Evolutionary conservation across 2,888 invertebrate species (phyloP).

Genomic region (Cheilosia impressa): DNA sequence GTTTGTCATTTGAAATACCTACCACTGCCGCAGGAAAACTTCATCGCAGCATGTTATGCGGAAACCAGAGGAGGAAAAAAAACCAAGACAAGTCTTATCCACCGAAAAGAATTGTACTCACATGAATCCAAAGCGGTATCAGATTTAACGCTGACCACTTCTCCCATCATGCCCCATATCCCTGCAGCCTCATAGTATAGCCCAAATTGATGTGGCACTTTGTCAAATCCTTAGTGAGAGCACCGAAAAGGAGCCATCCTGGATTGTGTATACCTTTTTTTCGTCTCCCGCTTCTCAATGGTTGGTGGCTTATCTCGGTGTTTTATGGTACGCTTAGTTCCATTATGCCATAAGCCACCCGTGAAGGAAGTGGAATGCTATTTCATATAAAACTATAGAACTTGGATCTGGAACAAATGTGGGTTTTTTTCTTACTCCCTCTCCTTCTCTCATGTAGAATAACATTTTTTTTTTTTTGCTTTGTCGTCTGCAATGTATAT

Average conservation of each 20-base stretch:
- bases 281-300: constrained; percentile 42
- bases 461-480: constrained; percentile 16
- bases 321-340: constrained; percentile 75
- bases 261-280: constrained; percentile 44
- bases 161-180: constrained; percentile 38
- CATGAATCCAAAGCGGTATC: constrained; percentile 70
- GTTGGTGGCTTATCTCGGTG: constrained; percentile 73
- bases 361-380: constrained; percentile 48
- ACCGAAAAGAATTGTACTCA: constrained; percentile 73
- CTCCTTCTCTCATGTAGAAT: constrained; percentile 30
- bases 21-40: neutral
- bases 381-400: constrained; percentile 53
- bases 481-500: constrained; percentile 22
- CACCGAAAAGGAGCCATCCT: constrained; percentile 55
- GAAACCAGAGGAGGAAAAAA: constrained; percentile 5
- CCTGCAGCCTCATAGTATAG: constrained; percentile 51
- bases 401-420: constrained; percentile 65
- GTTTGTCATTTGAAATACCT: constrained; percentile 16
- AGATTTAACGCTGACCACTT: constrained; percentile 74
- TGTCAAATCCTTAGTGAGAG: constrained; percentile 72
- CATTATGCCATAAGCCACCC: constrained; percentile 72
- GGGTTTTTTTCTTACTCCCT: constrained; percentile 9
- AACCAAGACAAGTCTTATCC: constrained; percentile 63
- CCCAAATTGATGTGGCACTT: constrained; percentile 75
- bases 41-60: too few species aligned